Conservation (phyloP, 2,113 vertebrate species). For the Poeciliopsis retropinna region DNA sequence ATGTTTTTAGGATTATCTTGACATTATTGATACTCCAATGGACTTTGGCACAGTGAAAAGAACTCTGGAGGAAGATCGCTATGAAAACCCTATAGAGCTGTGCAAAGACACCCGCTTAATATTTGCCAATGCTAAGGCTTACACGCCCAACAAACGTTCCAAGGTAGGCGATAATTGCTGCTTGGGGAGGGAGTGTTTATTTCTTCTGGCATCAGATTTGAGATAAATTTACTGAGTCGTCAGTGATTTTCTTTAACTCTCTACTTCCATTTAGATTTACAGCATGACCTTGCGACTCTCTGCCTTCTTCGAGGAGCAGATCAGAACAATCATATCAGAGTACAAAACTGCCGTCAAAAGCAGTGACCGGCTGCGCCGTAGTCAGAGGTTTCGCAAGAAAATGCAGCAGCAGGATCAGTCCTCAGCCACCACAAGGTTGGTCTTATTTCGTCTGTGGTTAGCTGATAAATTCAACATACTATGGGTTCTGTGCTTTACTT, state of each 20-base stretch:
- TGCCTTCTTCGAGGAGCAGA: conserved; percentile 93
- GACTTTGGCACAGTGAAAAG: conserved; percentile 91
- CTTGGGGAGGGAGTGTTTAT: not conserved
- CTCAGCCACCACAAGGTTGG: conserved; percentile 72
- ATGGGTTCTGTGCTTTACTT: not conserved
- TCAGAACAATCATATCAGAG: conserved; percentile 89
- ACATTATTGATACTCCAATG: conserved; percentile 95
- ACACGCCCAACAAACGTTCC: conserved; percentile 96
- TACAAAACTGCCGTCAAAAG: conserved; percentile 92
- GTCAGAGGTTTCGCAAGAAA: conserved; percentile 86
- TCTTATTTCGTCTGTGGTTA: not conserved
- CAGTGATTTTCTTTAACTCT: not conserved
- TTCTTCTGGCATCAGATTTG: not conserved
- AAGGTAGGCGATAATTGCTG: conserved; percentile 80
- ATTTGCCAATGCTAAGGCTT: conserved; percentile 95
- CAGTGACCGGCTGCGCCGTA: conserved; percentile 86
- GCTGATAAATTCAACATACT: not conserved
- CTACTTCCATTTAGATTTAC: conserved; percentile 85
- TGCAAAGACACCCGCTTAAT: conserved; percentile 95
- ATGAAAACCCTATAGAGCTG: conserved; percentile 91
- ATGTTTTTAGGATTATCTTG: conserved; percentile 87
- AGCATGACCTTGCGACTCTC: conserved; percentile 97
- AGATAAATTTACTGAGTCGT: not conserved
- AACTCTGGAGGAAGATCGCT: conserved; percentile 86
- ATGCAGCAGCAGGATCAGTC: conserved; percentile 76